Base-by-base conservation (phyloP, 2,797 vertebrate genomes). In the Galagoides demidoff region DNA sequence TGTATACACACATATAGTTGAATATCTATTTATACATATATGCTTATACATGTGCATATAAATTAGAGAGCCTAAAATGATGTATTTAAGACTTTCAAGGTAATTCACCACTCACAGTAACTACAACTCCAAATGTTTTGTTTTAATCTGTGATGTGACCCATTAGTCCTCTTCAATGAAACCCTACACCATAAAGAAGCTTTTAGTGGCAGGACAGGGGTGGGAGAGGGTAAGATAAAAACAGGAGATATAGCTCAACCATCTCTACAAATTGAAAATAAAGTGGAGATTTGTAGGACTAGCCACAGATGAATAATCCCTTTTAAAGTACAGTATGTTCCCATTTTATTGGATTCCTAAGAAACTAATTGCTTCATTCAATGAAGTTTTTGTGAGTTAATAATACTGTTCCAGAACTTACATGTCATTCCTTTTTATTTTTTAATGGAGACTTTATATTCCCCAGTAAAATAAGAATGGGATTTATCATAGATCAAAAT, bases 381-480 rank as follows among this genome's bases (percentile, higher is more conserved):
- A 27, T 23, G 81, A 85, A 14, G 49, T 49, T 92, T 97, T 94
- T 83, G 91, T 96, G 78, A 39, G 63, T 52, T 90, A 85, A 71
- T 88, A 88, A 89, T 82, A 87, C n/a, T 77, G 37, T 89, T 93
- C 73, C 11, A 88, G 77, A 31, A 71, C 34, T 78, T 82, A 93
- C 45, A 82, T 71, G 93, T 87, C 9, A 77, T 93, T 85, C 83
- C 77, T 86, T 96, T 90, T 85, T 77, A 66, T 74, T 79, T 96
- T 95, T 96, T 94, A 89, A 83, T 94, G 76, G 84, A 94, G 63
- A 91, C 87, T 95, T 96, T 85, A 43, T 97, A 92, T 94, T 92
- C 89, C 23, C 68, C 66, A 83, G 34, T 92, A 92, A 97, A 95
- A 85, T 66, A 64, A 93, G 57, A 92, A 92, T 49, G 52, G 83